Conservation (phyloP, 37 sponge, comb jelly and placozoan genomes). For the Halisarca cf. caerulea region DNA sequence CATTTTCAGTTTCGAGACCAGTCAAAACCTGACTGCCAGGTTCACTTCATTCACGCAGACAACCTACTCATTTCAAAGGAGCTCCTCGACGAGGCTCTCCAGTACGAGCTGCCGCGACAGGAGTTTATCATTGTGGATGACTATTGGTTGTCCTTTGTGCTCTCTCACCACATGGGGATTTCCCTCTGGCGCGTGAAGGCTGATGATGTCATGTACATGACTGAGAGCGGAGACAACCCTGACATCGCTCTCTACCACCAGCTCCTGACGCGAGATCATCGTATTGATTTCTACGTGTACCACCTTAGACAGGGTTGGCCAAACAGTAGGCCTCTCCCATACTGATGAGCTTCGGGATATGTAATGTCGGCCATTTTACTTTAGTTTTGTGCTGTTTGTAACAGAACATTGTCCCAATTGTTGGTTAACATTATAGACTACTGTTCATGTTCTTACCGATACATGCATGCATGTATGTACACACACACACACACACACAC, state of each 20-base stretch:
- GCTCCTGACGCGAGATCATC: constrained; percentile 35
- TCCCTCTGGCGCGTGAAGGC: constrained; percentile 55
- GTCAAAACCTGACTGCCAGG: neutral
- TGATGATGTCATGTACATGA: constrained; percentile 36
- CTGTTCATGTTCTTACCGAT: too few species aligned
- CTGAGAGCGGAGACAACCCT: constrained; percentile 35
- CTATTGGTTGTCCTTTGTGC: constrained; percentile 70
- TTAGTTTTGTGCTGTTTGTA: too few species aligned
- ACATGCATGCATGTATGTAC: too few species aligned
- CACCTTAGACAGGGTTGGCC: constrained; percentile 67
- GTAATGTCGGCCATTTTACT: too few species aligned
- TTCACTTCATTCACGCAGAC: constrained; percentile 74
- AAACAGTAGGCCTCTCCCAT: constrained; percentile 32
- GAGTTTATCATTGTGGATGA: constrained; percentile 68
- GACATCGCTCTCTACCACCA: constrained; percentile 59
- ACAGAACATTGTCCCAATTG: too few species aligned
- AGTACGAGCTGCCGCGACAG: constrained; percentile 43
- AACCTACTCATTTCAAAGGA: constrained; percentile 48
- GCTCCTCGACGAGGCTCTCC: constrained; percentile 26
- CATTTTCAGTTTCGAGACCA: neutral
- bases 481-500: too few species aligned
- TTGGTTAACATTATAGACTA: too few species aligned
- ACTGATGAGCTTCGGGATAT: too few species aligned
- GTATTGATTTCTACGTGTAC: constrained; percentile 65
- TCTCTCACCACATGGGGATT: constrained; percentile 61